These are phyloP conservation scores for Micoletzkya japonica DNA, from an alignment of 2,888 invertebrate species.

Conservation along the genomic window DNA sequence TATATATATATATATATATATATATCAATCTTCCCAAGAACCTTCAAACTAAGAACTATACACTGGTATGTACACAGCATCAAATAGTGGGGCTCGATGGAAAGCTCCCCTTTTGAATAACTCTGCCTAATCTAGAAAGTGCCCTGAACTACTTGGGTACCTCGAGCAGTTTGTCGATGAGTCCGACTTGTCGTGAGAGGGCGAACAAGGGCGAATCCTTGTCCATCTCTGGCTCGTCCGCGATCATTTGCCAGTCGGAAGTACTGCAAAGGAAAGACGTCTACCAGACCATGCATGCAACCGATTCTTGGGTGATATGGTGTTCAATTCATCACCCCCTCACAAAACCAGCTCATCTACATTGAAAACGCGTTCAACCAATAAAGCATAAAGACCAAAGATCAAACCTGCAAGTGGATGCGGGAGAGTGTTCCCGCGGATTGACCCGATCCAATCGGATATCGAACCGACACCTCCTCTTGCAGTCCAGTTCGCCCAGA, in stretches of 20 bases:
- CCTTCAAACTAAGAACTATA: no score
- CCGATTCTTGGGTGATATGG: not conserved
- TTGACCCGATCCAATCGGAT: not conserved
- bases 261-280: slow-evolving; percentile 11
- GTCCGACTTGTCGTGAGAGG: not conserved
- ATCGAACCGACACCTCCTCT: not conserved
- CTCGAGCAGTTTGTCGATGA: slow-evolving; percentile 7
- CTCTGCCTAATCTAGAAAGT: no score
- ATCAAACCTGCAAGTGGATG: no score
- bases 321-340: not conserved
- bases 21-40: no score
- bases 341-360: not conserved
- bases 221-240: not conserved
- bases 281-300: no score
- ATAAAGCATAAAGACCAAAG: no score
- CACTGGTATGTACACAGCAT: no score
- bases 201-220: not conserved
- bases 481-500: slow-evolving; percentile 3
- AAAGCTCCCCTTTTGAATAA: no score
- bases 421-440: no score
- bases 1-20: no score
- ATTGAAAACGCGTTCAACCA: not conserved
- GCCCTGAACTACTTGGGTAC: no score
- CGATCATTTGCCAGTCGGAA: not conserved
- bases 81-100: no score